Evolutionary conservation across 2,113 vertebrate species (phyloP).

Genomic region (Gymnocephalus cernua): DNA sequence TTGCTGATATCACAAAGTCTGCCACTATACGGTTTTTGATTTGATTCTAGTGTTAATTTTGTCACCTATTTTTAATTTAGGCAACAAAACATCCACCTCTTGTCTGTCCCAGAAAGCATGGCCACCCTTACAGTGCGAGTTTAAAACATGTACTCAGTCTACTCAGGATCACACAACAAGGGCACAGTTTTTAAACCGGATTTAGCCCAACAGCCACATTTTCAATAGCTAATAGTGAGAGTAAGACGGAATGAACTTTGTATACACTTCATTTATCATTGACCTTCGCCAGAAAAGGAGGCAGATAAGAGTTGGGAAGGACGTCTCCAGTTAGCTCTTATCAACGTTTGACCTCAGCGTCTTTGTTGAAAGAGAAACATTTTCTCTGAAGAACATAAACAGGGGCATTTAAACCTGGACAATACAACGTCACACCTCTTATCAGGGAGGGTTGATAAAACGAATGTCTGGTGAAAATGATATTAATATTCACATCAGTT

Average conservation of each 20-base stretch:
- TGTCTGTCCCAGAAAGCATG: neutral
- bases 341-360: slow-evolving; percentile 54
- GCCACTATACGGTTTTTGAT: no score
- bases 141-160: neutral
- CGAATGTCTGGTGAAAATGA: neutral
- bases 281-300: slow-evolving; percentile 36
- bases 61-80: no score
- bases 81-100: slow-evolving; percentile 12
- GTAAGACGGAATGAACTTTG: slow-evolving; percentile 31
- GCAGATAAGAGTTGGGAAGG: slow-evolving; percentile 32
- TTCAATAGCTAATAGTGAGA: slow-evolving; percentile 3
- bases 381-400: slow-evolving; percentile 32
- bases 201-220: neutral
- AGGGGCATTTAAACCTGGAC: slow-evolving; percentile 18
- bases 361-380: slow-evolving; percentile 54
- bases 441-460: slow-evolving; percentile 8
- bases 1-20: no score
- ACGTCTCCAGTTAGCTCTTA: slow-evolving; percentile 55
- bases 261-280: slow-evolving; percentile 35
- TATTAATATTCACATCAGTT: neutral
- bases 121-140: neutral
- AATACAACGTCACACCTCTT: slow-evolving; percentile 23
- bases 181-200: neutral
- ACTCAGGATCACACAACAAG: neutral
- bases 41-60: no score